Evolutionary conservation across 2,113 vertebrate species (phyloP), one percentile per base, ranked within the genome.

Genomic region (Syrrhaptes paradoxus): DNA sequence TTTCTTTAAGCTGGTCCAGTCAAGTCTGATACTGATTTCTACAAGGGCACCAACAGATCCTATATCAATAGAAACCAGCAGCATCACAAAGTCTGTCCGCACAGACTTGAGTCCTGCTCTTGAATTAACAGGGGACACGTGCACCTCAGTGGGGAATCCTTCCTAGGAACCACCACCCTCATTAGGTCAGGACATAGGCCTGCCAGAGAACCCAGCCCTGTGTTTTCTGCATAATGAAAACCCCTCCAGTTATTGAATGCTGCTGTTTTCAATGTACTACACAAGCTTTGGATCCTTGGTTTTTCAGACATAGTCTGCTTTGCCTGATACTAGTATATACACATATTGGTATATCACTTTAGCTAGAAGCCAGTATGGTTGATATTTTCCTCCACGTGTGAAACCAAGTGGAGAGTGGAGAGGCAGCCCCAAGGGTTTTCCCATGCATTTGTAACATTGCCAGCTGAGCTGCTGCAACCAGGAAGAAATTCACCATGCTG

Each of bases 281-380:
- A 55, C 28, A 17, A 72, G 41, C 26, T n/a, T 24, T 15, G 17
- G n/a, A 57, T 28, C 67, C 59, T 66, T 31, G 25, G 17, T 57
- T 67, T 84, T 46, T 52, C 9, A 45, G 79, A 75, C 21, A 14
- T 3, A 22, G 38, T 17, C 38, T 74, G 55, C 25, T 80, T 62
- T 65, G 36, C 49, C 45, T 49, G 63, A 79, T 25, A 15, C 13
- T 11, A 58, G 9, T 55, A 13, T 22, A 20, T 26, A 13, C 1
- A 7, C 25, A 8, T 34, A n/a, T 15, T 29, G 52, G 16, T 43
- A 9, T 17, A 19, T 38, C 49, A 28, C 45, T 63, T 34, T 13
- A 49, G 54, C 67, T 75, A 34, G 58, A 72, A 58, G 55, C n/a
- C 15, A 0, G 0, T 17, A 11, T 1, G 18, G 52, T 4, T 84